Conservation (phyloP, 2,888 invertebrate species). For the Tethea ocularis region DNA sequence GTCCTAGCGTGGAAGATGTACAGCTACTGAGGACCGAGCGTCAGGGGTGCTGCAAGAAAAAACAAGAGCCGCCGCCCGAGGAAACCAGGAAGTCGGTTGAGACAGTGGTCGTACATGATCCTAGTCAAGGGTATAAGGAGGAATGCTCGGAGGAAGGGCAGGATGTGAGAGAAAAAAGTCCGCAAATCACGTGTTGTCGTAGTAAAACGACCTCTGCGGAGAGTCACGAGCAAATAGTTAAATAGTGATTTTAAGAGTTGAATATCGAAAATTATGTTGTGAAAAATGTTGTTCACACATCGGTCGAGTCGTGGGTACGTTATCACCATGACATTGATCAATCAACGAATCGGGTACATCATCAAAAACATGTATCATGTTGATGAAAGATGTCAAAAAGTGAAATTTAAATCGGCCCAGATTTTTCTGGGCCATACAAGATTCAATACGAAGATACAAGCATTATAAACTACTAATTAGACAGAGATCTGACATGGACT, state of each 20-base stretch:
- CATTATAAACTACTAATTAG: no score
- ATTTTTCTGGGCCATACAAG: no score
- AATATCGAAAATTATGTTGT: no score
- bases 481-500: no score
- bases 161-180: conserved; percentile 60
- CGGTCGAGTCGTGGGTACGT: no score
- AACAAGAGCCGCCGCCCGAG: conserved; percentile 55
- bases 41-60: conserved; percentile 64
- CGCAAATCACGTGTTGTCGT: conserved; percentile 70
- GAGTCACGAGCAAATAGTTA: conserved; percentile 73
- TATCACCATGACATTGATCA: no score
- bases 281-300: no score
- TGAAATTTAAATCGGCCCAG: no score
- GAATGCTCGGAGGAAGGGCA: conserved; percentile 34
- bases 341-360: no score
- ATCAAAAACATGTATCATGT: no score
- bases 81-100: conserved; percentile 24
- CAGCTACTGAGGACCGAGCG: conserved; percentile 60
- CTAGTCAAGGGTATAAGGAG: conserved; percentile 34
- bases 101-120: conserved; percentile 18
- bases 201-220: conserved; percentile 55
- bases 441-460: no score
- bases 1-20: conserved; percentile 66
- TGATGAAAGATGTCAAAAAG: no score
- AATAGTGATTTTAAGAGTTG: conserved; percentile 19